Evolutionary conservation across 2,113 vertebrate genomes (phyloP), one percentile per base, ranked within the genome.

Genomic region (Archocentrus centrarchus): DNA sequence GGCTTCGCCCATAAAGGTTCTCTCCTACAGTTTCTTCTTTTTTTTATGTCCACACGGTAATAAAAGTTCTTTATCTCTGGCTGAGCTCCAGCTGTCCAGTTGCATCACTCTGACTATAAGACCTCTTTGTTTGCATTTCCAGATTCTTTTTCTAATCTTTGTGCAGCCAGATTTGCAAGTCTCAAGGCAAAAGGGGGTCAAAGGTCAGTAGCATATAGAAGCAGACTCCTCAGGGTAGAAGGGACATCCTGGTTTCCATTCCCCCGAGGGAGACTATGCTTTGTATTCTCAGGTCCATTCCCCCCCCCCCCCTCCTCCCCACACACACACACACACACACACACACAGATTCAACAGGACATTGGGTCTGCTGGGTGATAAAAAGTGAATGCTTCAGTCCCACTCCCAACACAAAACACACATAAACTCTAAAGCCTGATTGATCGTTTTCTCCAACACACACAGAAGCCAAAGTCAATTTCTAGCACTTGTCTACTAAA

Each of bases 61-160:
- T 91, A 86, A 89, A 93, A 62, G 88, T 88, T 86, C 77, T 91
- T 91, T 93, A 79, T 92, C 79, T 90, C 59, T 63, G 44, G 55
- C 89, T 77, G 89, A 89, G 87, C 84, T 85, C 82, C 89, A 92
- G 92, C 92, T 94, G 89, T 93, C 90, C 92, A 86, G 79, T 90
- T 93, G 78, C 80, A 88, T 93, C 90, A 84, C 81, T 70, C 80
- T 77, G 79, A 83, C 85, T 90, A 84, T 86, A 93, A 89, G 88
- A 90, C 75, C 85, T 81, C 91, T 93, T 95, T 96, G 94, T 96
- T 92, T 92, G 84, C 82, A 50, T 75, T 79, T 75, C 59, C 78
- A 87, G 39, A 82, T 60, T 86, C 89, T 60, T 86, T 90, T 91
- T 86, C 87, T 50, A 58, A 22, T 86, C 83, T 91, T 77, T 88